A percentile compares a stretch with the other conserved stretches of the same genome.
Conservation (phyloP, 2,888 invertebrate species). For the Sepioteuthis lessoniana region DNA sequence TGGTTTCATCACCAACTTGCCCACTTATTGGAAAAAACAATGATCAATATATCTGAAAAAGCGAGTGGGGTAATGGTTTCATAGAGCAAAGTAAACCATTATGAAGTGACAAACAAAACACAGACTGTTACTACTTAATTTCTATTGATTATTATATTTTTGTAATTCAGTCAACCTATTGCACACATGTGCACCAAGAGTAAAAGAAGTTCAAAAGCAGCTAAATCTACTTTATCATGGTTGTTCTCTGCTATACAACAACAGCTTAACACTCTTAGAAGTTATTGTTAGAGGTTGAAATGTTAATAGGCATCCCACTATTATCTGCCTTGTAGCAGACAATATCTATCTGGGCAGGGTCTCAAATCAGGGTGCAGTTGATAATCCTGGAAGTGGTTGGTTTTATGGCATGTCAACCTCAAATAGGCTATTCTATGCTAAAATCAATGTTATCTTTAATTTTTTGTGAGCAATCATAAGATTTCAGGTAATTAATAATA, state of each 20-base stretch:
- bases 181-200: no score
- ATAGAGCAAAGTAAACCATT: background rate
- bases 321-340: background rate
- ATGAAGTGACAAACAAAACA: background rate
- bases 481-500: no score
- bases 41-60: background rate
- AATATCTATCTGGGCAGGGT: no score
- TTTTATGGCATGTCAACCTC: no score
- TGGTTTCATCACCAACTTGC: background rate
- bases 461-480: no score
- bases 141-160: background rate
- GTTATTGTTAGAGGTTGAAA: background rate
- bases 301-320: background rate
- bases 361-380: no score
- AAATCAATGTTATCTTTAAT: no score
- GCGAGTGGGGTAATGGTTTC: background rate
- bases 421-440: no score
- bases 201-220: background rate
- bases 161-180: background rate
- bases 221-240: background rate
- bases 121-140: background rate
- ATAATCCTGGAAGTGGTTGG: no score
- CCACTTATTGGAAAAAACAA: background rate
- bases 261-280: background rate
- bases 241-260: background rate